Conservation (phyloP, 2,888 invertebrate genomes). For the Proisotoma minuta region DNA sequence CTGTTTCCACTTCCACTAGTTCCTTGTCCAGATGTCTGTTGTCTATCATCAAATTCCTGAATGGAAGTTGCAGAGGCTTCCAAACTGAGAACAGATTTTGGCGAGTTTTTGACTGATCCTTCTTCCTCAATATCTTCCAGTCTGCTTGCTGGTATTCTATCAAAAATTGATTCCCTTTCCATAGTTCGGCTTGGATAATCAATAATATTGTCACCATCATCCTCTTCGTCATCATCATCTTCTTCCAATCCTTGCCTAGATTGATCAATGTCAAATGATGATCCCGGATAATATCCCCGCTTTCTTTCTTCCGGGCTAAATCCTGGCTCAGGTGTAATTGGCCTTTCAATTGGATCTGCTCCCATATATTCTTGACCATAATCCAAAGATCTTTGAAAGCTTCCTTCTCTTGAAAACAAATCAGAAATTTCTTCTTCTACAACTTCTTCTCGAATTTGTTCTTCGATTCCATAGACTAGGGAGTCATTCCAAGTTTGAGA, state of each 20-base stretch:
- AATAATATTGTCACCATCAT: constrained; percentile 52
- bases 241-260: constrained; percentile 49
- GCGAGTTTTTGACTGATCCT: constrained; percentile 85
- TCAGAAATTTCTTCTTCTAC: constrained; percentile 49
- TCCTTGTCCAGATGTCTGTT: constrained; percentile 63
- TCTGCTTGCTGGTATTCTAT: background rate
- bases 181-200: constrained; percentile 19
- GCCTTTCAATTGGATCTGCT: constrained; percentile 57
- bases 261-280: constrained; percentile 45
- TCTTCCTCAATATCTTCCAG: constrained; percentile 61
- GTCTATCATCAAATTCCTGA: constrained; percentile 4
- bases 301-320: constrained; percentile 38
- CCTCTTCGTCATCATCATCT: constrained; percentile 55
- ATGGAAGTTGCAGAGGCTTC: constrained; percentile 53
- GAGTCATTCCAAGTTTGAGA: constrained; percentile 45
- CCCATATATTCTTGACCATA: constrained; percentile 49
- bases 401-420: constrained; percentile 25
- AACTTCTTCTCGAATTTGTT: constrained; percentile 48
- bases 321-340: constrained; percentile 55
- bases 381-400: constrained; percentile 15
- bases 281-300: constrained; percentile 42
- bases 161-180: constrained; percentile 7
- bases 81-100: constrained; percentile 82
- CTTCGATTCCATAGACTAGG: constrained; percentile 44
- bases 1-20: constrained; percentile 68